A percentile compares a stretch with the other conserved stretches of the same genome.
Conservation (phyloP, 2,888 invertebrate genomes). For the Dynastes grantii region DNA sequence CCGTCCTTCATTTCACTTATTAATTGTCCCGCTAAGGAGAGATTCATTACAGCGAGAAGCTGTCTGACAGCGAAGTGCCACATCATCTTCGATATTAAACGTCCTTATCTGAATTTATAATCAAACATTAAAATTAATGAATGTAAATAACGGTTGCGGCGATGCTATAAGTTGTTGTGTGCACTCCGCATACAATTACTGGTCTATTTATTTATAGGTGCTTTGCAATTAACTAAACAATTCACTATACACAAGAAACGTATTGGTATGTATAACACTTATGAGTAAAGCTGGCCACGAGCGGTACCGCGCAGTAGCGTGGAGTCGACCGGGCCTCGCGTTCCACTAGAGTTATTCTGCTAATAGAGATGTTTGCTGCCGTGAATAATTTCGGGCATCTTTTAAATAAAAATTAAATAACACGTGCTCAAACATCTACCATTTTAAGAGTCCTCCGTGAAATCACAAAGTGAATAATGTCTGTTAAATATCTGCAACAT, state of each 20-base stretch:
- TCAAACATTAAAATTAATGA: conserved; percentile 44
- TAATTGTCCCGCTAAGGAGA: conserved; percentile 46
- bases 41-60: conserved; percentile 41
- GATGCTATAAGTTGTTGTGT: conserved; percentile 29
- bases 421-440: too few species aligned
- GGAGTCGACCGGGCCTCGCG: too few species aligned
- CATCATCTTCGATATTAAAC: conserved; percentile 45
- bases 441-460: too few species aligned
- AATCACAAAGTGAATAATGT: too few species aligned
- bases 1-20: conserved; percentile 43
- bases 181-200: conserved; percentile 11
- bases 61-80: conserved; percentile 42
- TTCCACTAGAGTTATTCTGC: too few species aligned
- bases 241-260: neutral
- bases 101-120: conserved; percentile 43
- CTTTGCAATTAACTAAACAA: conserved; percentile 33
- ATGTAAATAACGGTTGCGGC: conserved; percentile 29
- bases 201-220: conserved; percentile 12
- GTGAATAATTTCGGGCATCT: too few species aligned
- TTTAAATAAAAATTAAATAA: too few species aligned
- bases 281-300: too few species aligned
- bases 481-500: too few species aligned
- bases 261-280: too few species aligned
- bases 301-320: too few species aligned
- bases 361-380: too few species aligned